Evolutionary conservation across 2,797 vertebrate species (phyloP).

Genomic region (Eidolon dupreanum): DNA sequence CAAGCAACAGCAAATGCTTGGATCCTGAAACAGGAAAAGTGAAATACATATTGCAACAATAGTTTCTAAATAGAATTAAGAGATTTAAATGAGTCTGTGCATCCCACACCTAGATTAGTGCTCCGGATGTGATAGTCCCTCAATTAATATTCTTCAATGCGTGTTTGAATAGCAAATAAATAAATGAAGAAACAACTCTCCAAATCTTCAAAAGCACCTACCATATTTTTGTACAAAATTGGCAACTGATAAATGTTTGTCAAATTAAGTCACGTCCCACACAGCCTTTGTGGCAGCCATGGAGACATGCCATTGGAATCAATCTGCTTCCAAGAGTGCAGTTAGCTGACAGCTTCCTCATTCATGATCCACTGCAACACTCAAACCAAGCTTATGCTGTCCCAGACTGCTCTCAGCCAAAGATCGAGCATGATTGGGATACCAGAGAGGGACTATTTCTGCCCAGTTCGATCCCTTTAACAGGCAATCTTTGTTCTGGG

Average conservation of each 20-base stretch:
- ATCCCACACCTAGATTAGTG: background rate
- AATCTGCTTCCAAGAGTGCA: background rate
- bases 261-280: background rate
- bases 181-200: background rate
- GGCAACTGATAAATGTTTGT: background rate
- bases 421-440: background rate
- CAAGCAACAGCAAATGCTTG: conserved; percentile 22
- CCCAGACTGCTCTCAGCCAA: background rate
- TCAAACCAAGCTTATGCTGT: background rate
- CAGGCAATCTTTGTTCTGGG: background rate
- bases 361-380: background rate
- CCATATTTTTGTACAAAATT: background rate
- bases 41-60: background rate
- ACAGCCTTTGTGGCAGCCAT: background rate
- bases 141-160: background rate
- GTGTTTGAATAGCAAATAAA: conserved; percentile 13
- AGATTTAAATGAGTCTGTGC: background rate
- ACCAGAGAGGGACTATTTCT: background rate
- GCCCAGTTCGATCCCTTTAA: background rate
- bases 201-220: background rate
- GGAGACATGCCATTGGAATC: background rate
- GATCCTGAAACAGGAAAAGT: background rate
- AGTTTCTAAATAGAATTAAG: background rate
- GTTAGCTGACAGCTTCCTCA: background rate
- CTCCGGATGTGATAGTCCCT: background rate